Evolutionary conservation across 2,888 invertebrate species (phyloP).

Genomic region (Poecilus cupreus): DNA sequence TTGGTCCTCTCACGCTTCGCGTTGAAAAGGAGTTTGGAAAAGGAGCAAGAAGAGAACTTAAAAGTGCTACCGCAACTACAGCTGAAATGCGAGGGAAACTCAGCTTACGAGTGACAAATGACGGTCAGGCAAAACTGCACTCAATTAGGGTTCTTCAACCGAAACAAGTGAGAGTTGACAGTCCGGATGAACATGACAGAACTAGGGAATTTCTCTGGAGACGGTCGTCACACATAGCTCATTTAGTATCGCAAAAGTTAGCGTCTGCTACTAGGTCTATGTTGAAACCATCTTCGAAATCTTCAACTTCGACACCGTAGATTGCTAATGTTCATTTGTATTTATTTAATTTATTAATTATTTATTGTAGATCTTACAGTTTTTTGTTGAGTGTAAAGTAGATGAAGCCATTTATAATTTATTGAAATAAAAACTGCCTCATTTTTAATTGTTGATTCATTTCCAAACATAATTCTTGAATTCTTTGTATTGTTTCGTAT

Average conservation of each 20-base stretch:
- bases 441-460: constrained; percentile 15
- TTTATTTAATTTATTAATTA: constrained; percentile 38
- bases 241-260: constrained; percentile 88
- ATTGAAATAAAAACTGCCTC: constrained; percentile 29
- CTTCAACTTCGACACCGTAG: background rate
- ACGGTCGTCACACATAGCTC: constrained; percentile 88
- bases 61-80: constrained; percentile 91
- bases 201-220: constrained; percentile 90
- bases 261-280: constrained; percentile 78
- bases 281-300: constrained; percentile 74
- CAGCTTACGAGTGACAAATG: constrained; percentile 84
- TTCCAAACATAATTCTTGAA: no score
- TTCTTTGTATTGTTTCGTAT: no score
- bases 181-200: constrained; percentile 86
- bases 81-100: constrained; percentile 90
- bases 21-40: constrained; percentile 88
- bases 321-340: background rate
- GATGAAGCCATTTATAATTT: constrained; percentile 25
- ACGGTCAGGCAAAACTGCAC: constrained; percentile 88
- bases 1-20: constrained; percentile 86
- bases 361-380: background rate
- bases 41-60: constrained; percentile 86
- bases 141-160: constrained; percentile 90
- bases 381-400: constrained; percentile 9
- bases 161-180: constrained; percentile 91